Conservation (phyloP, 2,888 invertebrate genomes). For the Xestia xanthographa region DNA sequence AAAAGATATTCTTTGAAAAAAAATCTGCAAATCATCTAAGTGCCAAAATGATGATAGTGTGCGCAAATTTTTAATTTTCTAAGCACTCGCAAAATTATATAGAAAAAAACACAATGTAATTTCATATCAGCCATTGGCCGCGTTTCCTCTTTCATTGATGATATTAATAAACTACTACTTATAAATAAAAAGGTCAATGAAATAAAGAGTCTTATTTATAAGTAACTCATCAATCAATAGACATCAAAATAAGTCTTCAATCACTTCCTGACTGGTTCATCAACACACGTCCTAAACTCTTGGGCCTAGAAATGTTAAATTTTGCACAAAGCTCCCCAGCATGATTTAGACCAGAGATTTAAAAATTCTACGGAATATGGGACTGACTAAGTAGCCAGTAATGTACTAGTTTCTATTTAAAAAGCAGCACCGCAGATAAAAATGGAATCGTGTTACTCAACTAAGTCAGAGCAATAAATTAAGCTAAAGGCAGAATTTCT, state of each 20-base stretch:
- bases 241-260: no score
- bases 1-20: slow-evolving; percentile 19
- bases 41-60: slow-evolving; percentile 19
- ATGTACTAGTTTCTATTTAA: no score
- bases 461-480: slow-evolving; percentile 52
- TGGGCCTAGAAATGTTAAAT: not conserved
- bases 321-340: not conserved
- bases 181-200: not conserved
- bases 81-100: slow-evolving; percentile 10
- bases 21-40: slow-evolving; percentile 57
- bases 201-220: not conserved
- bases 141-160: not conserved
- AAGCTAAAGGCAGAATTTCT: slow-evolving; percentile 57
- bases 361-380: no score
- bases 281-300: not conserved
- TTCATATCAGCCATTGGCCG: not conserved
- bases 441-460: slow-evolving; percentile 33
- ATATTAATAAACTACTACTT: not conserved
- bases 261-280: not conserved
- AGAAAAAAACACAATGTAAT: slow-evolving; percentile 13
- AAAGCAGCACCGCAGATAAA: no score
- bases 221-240: not conserved
- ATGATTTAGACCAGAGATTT: not conserved
- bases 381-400: no score
- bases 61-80: slow-evolving; percentile 21